These are phyloP conservation scores for Oceanodroma leucorhoa DNA, from an alignment of 2,797 vertebrate genomes.

Conservation along the genomic window DNA sequence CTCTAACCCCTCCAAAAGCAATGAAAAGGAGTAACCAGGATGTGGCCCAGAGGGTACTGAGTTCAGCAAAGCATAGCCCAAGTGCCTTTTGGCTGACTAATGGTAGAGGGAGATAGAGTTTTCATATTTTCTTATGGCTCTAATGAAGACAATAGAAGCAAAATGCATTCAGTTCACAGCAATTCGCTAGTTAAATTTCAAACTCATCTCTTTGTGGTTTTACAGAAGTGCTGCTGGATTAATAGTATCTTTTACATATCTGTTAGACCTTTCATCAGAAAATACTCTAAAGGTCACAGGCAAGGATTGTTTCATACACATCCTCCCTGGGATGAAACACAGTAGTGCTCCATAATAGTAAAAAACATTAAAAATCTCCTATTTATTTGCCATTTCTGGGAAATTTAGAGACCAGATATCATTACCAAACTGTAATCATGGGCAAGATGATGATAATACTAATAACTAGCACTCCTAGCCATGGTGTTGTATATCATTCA, in stretches of 20 bases:
- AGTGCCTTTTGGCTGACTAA: slow-evolving; percentile 26
- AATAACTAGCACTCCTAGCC: not conserved
- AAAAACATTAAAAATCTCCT: not conserved
- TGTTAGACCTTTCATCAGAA: not conserved
- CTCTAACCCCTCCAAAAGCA: slow-evolving; percentile 4
- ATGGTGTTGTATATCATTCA: rapidly evolving
- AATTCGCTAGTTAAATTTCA: not conserved
- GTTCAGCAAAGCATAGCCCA: slow-evolving; percentile 25
- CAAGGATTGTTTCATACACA: not conserved
- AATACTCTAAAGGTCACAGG: not conserved
- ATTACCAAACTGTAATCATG: not conserved
- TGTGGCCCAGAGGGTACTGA: slow-evolving; percentile 19
- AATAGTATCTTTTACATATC: not conserved
- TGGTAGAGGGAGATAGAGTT: not conserved
- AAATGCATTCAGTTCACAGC: not conserved
- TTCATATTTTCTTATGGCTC: not conserved
- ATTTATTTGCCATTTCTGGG: not conserved
- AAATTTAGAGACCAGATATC: not conserved
- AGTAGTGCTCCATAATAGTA: not conserved
- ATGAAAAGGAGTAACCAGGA: not conserved
- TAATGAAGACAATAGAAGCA: not conserved
- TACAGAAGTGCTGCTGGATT: not conserved
- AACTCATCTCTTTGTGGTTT: not conserved
- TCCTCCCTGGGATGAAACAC: not conserved
- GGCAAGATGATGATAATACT: not conserved